Evolutionary conservation across 2,888 invertebrate genomes (phyloP).

Genomic region (Lacanobia wlatinum): DNA sequence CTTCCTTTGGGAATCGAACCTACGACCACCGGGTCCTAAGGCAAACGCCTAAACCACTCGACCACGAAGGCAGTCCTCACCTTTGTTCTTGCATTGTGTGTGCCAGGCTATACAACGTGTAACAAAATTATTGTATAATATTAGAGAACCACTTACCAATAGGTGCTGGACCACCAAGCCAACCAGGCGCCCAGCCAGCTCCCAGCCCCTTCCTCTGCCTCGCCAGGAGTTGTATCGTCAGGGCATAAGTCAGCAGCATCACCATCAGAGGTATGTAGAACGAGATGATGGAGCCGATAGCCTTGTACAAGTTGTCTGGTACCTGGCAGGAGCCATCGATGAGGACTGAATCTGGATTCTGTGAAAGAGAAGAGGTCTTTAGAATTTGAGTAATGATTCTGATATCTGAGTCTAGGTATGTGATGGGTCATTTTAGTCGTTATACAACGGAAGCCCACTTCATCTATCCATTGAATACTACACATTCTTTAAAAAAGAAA

Average conservation of each 20-base stretch:
- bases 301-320: constrained; percentile 94
- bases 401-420: no score
- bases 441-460: no score
- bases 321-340: constrained; percentile 96
- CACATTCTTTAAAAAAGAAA: no score
- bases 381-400: not conserved
- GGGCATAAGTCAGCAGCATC: constrained; percentile 98
- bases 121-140: not conserved
- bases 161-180: constrained; percentile 92
- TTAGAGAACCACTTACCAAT: constrained; percentile 84
- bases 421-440: no score
- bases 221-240: constrained; percentile 97
- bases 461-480: no score
- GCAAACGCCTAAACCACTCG: no score
- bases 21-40: no score
- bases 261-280: constrained; percentile 98
- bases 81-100: no score
- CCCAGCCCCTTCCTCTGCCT: constrained; percentile 94
- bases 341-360: constrained; percentile 96
- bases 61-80: no score
- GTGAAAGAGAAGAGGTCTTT: constrained; percentile 72
- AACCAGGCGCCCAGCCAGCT: constrained; percentile 94
- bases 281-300: constrained; percentile 98
- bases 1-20: no score
- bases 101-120: no score